phyloP scores from a whole-genome alignment of 2,888 invertebrate species.

The Odontothrips loti region DNA sequence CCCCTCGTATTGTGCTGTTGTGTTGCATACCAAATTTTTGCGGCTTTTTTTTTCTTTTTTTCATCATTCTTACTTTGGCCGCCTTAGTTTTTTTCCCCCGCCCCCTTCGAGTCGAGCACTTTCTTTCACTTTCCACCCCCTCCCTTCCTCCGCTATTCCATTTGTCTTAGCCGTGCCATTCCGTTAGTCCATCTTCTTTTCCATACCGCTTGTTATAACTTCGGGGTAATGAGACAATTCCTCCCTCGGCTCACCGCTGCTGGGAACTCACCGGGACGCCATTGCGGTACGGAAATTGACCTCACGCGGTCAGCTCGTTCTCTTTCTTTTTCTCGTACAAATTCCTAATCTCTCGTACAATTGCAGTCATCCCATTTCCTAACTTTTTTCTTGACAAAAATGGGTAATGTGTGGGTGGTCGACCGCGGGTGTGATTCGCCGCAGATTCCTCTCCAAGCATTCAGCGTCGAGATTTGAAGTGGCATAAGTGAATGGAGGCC shows the following conservation, averaged over 20 bases:
- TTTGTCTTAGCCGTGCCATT: constrained; percentile 5
- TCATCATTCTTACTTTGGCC: neutral
- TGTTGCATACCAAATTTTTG: constrained; percentile 17
- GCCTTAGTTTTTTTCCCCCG: neutral
- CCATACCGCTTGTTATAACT: neutral
- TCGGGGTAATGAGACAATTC: neutral
- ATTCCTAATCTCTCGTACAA: no score
- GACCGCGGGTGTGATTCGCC: no score
- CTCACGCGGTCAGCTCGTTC: no score
- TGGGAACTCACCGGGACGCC: neutral
- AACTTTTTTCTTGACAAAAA: no score
- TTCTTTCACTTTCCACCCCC: neutral
- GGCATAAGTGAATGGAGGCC: constrained; percentile 12
- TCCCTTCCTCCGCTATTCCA: neutral
- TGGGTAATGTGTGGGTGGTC: no score
- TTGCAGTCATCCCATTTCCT: no score
- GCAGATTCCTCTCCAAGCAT: no score
- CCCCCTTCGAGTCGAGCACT: neutral
- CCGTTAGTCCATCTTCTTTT: neutral
- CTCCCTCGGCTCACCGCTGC: no score
- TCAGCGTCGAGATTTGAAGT: neutral
- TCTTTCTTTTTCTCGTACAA: no score
- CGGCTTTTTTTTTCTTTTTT: neutral
- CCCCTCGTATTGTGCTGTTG: constrained; percentile 16
- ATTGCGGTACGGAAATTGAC: neutral